Base-by-base conservation (phyloP, 2,797 vertebrate species). In the Phoebastria nigripes region DNA sequence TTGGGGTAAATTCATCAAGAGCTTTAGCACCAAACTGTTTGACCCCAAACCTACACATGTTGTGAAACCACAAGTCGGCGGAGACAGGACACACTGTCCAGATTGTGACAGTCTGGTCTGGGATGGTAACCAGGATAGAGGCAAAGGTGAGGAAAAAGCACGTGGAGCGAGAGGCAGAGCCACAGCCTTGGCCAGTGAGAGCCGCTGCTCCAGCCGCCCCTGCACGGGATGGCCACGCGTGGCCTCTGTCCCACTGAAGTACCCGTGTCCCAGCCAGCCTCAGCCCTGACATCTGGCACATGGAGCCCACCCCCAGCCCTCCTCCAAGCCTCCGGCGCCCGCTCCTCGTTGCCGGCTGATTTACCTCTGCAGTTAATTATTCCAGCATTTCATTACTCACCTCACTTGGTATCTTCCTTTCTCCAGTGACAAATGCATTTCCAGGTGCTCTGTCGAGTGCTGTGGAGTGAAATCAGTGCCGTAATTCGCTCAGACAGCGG, bases 191-290 rank as follows among this genome's bases (percentile, higher is more conserved):
- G 46, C 39, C 46, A 52, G 65, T 2, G 2, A 8, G 18, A 70
- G 16, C 28, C 1, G 1, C 29, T 19, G 70, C 61, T 35, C 61
- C 35, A 12, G 51, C 59, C 1, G 5, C 49, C 18, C 37, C 19
- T 1, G 49, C 51, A 4, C 1, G 2, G n/a, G n/a, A 14, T 1
- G n/a, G 22, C 18, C 49, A 29, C 10, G 4, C 0, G 8, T 35
- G 33, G 54, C 62, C 71, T 17, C 8, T 0, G 17, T 12, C 62
- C 55, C 73, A 15, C 7, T 1, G 8, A 11, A 41, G 14, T 1
- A 8, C 62, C 37, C 0, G 8, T 15, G 15, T 22, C 67, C 58
- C 8, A 0, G 26, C n/a, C 20, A 24, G 44, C 46, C 13, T 17
- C 63, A 52, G 54, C 55, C 39, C 58, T 21, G 44, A 17, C 59